These are phyloP conservation scores for Poecilia velifera DNA, from an alignment of 2,797 vertebrate genomes.

Conservation along the genomic window DNA sequence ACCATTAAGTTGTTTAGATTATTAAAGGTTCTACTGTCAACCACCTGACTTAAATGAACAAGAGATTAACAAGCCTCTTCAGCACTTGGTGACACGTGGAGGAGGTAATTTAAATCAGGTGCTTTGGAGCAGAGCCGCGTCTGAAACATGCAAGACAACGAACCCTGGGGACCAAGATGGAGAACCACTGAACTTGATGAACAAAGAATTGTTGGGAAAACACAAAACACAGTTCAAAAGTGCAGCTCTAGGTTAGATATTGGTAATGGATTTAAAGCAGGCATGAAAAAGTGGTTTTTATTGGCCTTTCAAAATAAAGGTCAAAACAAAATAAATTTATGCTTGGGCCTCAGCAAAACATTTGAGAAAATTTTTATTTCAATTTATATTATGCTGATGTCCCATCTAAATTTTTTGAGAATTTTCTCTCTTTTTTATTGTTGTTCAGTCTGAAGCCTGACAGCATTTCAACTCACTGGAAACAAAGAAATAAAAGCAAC, in stretches of 20 bases:
- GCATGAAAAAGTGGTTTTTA: not conserved
- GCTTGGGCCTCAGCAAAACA: not conserved
- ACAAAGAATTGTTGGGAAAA: not conserved
- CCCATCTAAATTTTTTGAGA: not conserved
- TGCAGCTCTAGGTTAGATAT: not conserved
- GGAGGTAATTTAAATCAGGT: not conserved
- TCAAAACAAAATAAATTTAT: not conserved
- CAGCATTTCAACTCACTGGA: not conserved
- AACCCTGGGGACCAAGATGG: not conserved
- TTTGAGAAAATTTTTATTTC: not conserved
- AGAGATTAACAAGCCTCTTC: not conserved
- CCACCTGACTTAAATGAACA: not conserved
- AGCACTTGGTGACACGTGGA: not conserved
- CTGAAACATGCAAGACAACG: not conserved
- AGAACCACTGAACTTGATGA: not conserved
- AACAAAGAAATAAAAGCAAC: not conserved
- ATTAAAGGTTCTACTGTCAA: not conserved
- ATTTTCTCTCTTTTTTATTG: not conserved
- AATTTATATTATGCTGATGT: not conserved
- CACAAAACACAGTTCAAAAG: not conserved
- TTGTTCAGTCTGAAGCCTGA: not conserved
- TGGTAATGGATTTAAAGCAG: not conserved
- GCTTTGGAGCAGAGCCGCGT: not conserved
- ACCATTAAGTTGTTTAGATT: not conserved
- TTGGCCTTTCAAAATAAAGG: not conserved